Conservation (phyloP, 2,888 invertebrate species). For the Metacarcinus magister region DNA sequence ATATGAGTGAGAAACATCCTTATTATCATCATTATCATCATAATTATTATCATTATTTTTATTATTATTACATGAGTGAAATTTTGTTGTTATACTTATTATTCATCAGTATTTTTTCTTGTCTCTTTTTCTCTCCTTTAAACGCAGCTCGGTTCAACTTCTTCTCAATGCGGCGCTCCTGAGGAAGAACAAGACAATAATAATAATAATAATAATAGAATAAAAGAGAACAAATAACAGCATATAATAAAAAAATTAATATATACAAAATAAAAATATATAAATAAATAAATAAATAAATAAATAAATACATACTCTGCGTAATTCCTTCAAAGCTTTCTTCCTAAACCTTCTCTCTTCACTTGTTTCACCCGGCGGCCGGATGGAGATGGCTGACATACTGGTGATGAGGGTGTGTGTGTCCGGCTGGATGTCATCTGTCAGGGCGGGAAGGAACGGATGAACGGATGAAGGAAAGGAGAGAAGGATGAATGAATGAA, state of each 20-base stretch:
- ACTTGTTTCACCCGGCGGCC: conserved; percentile 91
- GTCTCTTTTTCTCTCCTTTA: conserved; percentile 93
- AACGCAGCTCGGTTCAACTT: conserved; percentile 93
- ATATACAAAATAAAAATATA: background rate
- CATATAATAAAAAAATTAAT: no score
- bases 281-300: background rate
- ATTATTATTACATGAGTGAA: conserved; percentile 69
- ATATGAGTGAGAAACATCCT: no score
- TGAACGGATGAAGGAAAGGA: no score
- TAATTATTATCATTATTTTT: background rate
- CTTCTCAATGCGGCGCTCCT: conserved; percentile 91
- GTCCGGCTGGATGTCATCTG: conserved; percentile 77
- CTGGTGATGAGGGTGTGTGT: conserved; percentile 83
- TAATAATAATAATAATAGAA: background rate
- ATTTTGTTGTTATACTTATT: conserved; percentile 87
- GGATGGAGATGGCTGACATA: conserved; percentile 83
- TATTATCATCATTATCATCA: background rate
- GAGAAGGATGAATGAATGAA: background rate
- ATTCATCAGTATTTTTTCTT: conserved; percentile 91
- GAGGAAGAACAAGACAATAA: background rate
- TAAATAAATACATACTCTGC: conserved; percentile 85
- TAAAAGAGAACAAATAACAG: background rate
- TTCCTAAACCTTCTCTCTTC: conserved; percentile 93
- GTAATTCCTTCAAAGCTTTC: conserved; percentile 91
- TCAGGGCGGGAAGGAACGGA: background rate